Conservation (phyloP, 2,888 invertebrate species). For the Tetragonisca angustula region DNA sequence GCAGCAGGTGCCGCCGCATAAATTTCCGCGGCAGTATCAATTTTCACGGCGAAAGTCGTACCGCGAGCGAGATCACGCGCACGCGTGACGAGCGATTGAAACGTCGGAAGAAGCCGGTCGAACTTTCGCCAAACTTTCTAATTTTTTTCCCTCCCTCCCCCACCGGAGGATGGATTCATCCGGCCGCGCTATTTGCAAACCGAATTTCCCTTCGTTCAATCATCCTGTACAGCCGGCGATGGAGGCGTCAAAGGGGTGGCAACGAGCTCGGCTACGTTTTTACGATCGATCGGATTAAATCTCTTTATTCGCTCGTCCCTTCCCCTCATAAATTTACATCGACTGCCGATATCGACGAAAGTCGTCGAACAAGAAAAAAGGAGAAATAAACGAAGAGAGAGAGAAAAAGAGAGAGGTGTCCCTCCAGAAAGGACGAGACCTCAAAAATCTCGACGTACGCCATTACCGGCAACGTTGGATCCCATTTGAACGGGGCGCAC, state of each 20-base stretch:
- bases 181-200: background rate
- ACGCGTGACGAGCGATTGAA: background rate
- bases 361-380: slow-evolving; percentile 16
- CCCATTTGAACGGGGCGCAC: slow-evolving; percentile 72
- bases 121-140: background rate
- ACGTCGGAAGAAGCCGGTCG: background rate
- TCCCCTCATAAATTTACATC: slow-evolving; percentile 52
- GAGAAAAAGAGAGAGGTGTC: background rate
- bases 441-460: slow-evolving; percentile 72
- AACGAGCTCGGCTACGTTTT: slow-evolving; percentile 15
- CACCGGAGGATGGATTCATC: slow-evolving; percentile 7
- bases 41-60: slow-evolving; percentile 9
- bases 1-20: slow-evolving; percentile 8
- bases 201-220: slow-evolving; percentile 25
- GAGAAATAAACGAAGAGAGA: background rate
- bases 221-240: background rate
- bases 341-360: slow-evolving; percentile 33
- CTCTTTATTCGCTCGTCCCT: slow-evolving; percentile 6
- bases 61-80: background rate
- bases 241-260: background rate
- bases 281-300: slow-evolving; percentile 45
- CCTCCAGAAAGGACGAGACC: slow-evolving; percentile 65
- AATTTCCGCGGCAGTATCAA: slow-evolving; percentile 42
- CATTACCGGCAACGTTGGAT: slow-evolving; percentile 72
- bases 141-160: background rate